Conservation (phyloP, 2,797 vertebrate genomes). For the Sebastes nivosus region DNA sequence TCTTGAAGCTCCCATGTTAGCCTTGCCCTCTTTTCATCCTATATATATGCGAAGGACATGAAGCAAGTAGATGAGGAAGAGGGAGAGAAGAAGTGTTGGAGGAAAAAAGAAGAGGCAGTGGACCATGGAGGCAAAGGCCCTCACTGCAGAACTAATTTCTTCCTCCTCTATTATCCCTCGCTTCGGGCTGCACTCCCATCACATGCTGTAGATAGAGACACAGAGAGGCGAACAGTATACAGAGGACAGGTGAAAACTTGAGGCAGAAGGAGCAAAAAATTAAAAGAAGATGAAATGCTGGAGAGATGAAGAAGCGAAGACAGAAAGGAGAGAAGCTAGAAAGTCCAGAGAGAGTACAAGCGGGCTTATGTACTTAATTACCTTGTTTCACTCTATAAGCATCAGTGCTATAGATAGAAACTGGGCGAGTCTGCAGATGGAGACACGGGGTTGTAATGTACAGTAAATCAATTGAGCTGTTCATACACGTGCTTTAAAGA, state of each 20-base stretch:
- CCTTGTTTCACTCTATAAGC: too few relatives aligned
- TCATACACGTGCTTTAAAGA: too few relatives aligned
- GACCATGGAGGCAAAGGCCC: background rate
- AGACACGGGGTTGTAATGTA: too few relatives aligned
- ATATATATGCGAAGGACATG: background rate
- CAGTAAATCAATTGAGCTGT: too few relatives aligned
- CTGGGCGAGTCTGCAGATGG: too few relatives aligned
- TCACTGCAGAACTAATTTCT: conserved; percentile 24
- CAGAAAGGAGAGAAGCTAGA: background rate
- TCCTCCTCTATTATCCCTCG: conserved; percentile 5
- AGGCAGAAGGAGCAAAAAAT: conserved; percentile 4
- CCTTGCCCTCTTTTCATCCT: background rate
- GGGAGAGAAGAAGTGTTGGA: background rate
- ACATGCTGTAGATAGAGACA: conserved; percentile 11
- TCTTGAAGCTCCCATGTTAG: background rate
- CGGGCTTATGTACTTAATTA: too few relatives aligned
- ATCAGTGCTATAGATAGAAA: too few relatives aligned
- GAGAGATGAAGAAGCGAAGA: background rate
- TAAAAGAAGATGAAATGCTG: background rate
- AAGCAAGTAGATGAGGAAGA: background rate
- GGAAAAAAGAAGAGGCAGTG: background rate
- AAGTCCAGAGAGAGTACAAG: conserved; percentile 17
- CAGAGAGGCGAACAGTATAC: background rate
- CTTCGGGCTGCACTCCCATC: conserved; percentile 30
- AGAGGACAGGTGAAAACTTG: background rate